phyloP scores from a whole-genome alignment of 2,113 vertebrate species.

The Rhadina sibilatrix region DNA sequence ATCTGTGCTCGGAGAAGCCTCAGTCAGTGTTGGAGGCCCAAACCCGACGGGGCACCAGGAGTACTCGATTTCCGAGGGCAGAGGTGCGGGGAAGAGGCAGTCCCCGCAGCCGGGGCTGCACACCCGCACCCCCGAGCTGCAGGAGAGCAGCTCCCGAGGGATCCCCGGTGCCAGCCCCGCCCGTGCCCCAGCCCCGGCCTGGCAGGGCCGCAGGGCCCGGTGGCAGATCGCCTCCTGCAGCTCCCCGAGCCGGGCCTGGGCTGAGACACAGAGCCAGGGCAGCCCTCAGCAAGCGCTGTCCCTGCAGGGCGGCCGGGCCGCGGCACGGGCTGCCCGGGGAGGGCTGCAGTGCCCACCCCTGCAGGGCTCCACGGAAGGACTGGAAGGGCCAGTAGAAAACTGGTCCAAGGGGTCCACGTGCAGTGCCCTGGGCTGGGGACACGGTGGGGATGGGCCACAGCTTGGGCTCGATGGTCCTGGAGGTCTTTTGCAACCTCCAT shows the following conservation, averaged over 20 bases:
- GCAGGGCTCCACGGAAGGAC: background rate
- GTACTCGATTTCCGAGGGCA: rapidly evolving
- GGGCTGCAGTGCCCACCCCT: rapidly evolving
- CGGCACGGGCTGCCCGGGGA: background rate
- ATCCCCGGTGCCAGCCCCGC: background rate
- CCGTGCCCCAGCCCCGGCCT: background rate
- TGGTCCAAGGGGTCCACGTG: no score
- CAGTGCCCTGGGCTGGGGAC: background rate
- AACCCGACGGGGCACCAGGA: rapidly evolving
- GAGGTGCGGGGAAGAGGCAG: background rate
- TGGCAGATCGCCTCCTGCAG: background rate
- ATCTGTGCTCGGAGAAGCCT: no score
- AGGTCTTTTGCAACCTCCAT: background rate
- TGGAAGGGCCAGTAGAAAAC: background rate
- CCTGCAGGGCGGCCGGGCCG: rapidly evolving
- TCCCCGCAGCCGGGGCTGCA: background rate
- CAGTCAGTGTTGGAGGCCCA: rapidly evolving
- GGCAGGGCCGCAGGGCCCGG: background rate
- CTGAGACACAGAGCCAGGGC: rapidly evolving
- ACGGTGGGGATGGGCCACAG: rapidly evolving
- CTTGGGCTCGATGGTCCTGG: rapidly evolving
- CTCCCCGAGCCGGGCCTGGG: background rate
- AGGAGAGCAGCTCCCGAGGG: background rate
- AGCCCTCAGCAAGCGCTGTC: rapidly evolving
- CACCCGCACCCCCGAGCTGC: background rate